A percentile compares a stretch with the other conserved stretches of the same genome.
Evolutionary conservation across 1,140 invertebrate species (phyloP).

Genomic region (Pomacea maculata): DNA sequence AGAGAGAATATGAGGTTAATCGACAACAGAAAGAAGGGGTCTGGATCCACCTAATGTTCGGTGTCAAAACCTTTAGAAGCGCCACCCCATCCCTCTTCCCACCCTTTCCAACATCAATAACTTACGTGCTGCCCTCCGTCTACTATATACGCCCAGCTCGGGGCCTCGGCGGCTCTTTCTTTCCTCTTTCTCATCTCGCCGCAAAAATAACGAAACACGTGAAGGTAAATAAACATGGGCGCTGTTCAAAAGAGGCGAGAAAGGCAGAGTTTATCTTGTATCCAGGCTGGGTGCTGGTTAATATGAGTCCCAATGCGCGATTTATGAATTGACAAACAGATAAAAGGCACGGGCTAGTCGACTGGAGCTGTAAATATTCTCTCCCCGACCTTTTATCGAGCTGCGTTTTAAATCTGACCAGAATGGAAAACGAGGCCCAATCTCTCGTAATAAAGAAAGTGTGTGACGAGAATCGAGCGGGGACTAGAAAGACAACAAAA

Average conservation of each 20-base stretch:
- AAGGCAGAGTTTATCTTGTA: slow-evolving; percentile 23
- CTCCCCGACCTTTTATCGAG: slow-evolving; percentile 8
- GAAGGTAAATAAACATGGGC: slow-evolving; percentile 21
- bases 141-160: background rate
- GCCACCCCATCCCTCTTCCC: background rate
- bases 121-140: background rate
- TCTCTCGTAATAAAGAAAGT: slow-evolving; percentile 11
- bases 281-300: slow-evolving; percentile 11
- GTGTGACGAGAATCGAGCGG: background rate
- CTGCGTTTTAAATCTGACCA: background rate
- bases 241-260: slow-evolving; percentile 13
- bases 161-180: slow-evolving; percentile 2
- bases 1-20: slow-evolving; percentile 1
- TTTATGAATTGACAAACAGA: slow-evolving; percentile 29
- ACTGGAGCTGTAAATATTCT: slow-evolving; percentile 8
- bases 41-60: too few relatives aligned
- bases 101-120: slow-evolving; percentile 6
- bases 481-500: slow-evolving; percentile 10
- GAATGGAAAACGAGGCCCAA: background rate
- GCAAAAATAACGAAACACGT: slow-evolving; percentile 23
- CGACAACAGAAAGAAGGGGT: background rate
- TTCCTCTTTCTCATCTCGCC: slow-evolving; percentile 19
- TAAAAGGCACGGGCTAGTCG: slow-evolving; percentile 15
- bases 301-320: slow-evolving; percentile 25
- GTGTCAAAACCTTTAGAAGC: background rate